phyloP scores from a whole-genome alignment of 2,113 vertebrate species.

The Syrrhaptes paradoxus region DNA sequence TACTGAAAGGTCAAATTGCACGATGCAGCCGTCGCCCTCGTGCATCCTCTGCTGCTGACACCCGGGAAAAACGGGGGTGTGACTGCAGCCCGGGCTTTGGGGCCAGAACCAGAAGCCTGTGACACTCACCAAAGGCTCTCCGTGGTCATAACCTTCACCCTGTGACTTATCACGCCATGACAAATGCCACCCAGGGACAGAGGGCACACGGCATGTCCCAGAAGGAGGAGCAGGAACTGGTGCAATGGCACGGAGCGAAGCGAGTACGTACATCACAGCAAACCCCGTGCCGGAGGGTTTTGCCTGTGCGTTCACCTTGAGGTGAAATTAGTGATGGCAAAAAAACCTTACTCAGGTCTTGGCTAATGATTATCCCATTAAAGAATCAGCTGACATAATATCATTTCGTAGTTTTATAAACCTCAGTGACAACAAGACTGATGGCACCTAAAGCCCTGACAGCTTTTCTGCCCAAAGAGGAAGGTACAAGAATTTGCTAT shows the following conservation, averaged over 20 bases:
- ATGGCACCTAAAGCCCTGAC: constrained; percentile 50
- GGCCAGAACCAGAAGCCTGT: not conserved
- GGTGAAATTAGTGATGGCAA: constrained; percentile 12
- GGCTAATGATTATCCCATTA: constrained; percentile 51
- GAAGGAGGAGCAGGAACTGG: not conserved
- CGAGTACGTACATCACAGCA: rapidly evolving
- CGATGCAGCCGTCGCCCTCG: rapidly evolving
- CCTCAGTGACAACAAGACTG: constrained; percentile 70
- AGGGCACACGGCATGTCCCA: rapidly evolving
- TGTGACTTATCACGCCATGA: not conserved
- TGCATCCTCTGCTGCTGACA: rapidly evolving
- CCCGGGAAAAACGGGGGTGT: rapidly evolving
- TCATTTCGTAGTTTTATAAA: constrained; percentile 75
- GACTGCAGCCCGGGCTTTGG: rapidly evolving
- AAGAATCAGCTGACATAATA: constrained; percentile 46
- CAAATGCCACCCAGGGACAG: rapidly evolving
- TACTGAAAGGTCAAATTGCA: not conserved
- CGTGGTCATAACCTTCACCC: not conserved
- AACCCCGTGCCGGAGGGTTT: rapidly evolving
- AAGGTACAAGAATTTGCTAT: not conserved
- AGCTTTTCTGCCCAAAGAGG: not conserved
- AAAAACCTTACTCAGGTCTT: constrained; percentile 60
- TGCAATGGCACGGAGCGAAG: rapidly evolving
- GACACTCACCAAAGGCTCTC: not conserved
- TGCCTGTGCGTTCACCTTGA: constrained; percentile 3